These are phyloP conservation scores for Blastomussa wellsi DNA, from an alignment of 92 coral and sea anemone genomes.

Conservation along the genomic window DNA sequence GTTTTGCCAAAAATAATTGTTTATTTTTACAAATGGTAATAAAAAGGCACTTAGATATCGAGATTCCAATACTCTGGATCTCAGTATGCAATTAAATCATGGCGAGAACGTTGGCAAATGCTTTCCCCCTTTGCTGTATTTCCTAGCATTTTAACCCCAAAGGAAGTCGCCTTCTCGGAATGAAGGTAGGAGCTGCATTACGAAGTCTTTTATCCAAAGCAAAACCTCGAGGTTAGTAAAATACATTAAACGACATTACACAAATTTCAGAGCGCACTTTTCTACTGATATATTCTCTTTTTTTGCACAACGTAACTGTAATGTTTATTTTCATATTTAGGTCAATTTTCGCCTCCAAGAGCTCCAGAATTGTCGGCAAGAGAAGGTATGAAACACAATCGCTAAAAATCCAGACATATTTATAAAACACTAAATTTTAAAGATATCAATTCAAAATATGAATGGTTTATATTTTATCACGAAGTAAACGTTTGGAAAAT, in stretches of 20 bases:
- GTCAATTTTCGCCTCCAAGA: slow-evolving; percentile 16
- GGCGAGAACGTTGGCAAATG: no score
- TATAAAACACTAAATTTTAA: background rate
- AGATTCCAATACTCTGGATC: no score
- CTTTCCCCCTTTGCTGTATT: background rate
- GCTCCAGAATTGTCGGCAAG: slow-evolving; percentile 46
- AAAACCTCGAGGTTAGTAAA: slow-evolving; percentile 44
- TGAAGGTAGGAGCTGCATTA: slow-evolving; percentile 67
- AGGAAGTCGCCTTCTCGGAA: slow-evolving; percentile 68
- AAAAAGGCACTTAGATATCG: no score
- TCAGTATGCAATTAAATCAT: no score
- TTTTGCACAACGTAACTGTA: background rate
- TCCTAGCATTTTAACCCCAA: slow-evolving; percentile 73
- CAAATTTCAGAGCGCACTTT: background rate
- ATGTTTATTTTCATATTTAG: background rate
- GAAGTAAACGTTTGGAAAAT: no score
- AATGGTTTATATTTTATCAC: no score
- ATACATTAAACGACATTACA: no score
- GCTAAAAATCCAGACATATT: background rate
- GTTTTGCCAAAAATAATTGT: background rate
- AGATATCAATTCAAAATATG: no score
- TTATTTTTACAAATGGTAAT: no score
- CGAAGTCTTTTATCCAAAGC: slow-evolving; percentile 52
- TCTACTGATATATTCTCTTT: no score
- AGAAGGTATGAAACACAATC: slow-evolving; percentile 16